phyloP scores from a whole-genome alignment of 2,888 invertebrate genomes.

The Parnassius apollo region DNA sequence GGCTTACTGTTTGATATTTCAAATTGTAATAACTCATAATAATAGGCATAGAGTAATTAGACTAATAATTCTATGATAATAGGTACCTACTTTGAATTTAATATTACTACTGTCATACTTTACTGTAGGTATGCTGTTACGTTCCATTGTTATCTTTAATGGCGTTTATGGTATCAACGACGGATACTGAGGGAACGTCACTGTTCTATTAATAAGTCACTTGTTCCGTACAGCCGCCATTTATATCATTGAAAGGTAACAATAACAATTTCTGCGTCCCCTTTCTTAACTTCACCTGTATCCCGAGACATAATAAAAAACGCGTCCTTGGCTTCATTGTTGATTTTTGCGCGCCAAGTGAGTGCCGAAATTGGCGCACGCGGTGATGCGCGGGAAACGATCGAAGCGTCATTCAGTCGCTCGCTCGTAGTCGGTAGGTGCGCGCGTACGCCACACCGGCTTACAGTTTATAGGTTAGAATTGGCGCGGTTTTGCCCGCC shows the following conservation, averaged over 20 bases:
- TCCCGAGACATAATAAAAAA: conserved; percentile 61
- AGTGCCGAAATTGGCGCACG: conserved; percentile 70
- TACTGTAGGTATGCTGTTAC: neutral
- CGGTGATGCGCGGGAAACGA: conserved; percentile 69
- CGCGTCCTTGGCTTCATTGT: conserved; percentile 74
- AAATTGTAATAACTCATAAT: neutral
- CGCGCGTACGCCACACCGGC: conserved; percentile 53
- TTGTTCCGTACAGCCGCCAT: conserved; percentile 15
- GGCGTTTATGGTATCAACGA: neutral
- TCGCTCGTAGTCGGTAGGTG: conserved; percentile 53
- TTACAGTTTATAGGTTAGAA: conserved; percentile 70
- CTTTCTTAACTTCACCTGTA: conserved; percentile 72
- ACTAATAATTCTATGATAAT: no score
- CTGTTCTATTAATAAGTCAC: conserved; percentile 24
- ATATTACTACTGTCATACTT: neutral
- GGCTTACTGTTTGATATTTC: neutral
- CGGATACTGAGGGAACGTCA: conserved; percentile 17
- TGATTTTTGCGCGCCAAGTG: conserved; percentile 76
- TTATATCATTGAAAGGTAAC: conserved; percentile 33
- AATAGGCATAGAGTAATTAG: no score
- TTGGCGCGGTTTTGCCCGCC: conserved; percentile 73
- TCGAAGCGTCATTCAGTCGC: conserved; percentile 47
- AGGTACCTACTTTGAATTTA: neutral
- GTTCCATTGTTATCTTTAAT: no score
- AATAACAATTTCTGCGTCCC: conserved; percentile 40